Evolutionary conservation across 2,797 vertebrate genomes (phyloP).

Genomic region (Lithobates pipiens): DNA sequence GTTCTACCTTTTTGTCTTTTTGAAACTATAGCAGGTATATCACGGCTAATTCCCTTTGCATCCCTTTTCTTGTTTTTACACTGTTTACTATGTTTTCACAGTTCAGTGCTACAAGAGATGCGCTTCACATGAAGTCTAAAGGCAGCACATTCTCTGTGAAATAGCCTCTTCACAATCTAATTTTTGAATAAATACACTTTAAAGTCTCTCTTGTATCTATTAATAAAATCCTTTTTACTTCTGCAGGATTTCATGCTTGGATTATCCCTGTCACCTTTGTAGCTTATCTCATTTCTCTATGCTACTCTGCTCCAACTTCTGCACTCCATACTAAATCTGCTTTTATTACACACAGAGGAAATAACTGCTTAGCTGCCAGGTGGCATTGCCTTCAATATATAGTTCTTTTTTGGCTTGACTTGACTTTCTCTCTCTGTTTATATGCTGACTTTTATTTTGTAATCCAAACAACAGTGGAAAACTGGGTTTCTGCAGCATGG

Average conservation of each 20-base stretch:
- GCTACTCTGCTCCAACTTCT: not conserved
- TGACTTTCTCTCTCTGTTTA: no score
- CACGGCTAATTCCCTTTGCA: not conserved
- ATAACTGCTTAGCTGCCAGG: no score
- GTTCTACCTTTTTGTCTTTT: not conserved
- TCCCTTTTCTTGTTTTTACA: not conserved
- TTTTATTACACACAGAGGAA: not conserved
- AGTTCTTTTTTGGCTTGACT: no score
- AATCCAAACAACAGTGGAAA: no score
- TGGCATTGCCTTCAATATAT: no score
- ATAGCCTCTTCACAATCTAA: conserved; percentile 34
- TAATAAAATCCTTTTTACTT: conserved; percentile 43
- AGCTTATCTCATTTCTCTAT: conserved; percentile 19
- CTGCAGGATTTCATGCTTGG: conserved; percentile 41
- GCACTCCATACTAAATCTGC: not conserved
- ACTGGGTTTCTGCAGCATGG: no score
- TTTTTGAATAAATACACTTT: conserved; percentile 22
- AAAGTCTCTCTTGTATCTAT: conserved; percentile 35
- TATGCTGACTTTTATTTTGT: no score
- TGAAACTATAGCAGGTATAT: not conserved
- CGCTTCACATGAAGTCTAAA: not conserved
- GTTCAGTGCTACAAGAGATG: not conserved
- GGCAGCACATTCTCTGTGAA: not conserved
- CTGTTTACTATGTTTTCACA: not conserved
- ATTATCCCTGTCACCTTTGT: conserved; percentile 41